phyloP scores from a whole-genome alignment of 2,113 vertebrate genomes.

The Tragelaphus scriptus region DNA sequence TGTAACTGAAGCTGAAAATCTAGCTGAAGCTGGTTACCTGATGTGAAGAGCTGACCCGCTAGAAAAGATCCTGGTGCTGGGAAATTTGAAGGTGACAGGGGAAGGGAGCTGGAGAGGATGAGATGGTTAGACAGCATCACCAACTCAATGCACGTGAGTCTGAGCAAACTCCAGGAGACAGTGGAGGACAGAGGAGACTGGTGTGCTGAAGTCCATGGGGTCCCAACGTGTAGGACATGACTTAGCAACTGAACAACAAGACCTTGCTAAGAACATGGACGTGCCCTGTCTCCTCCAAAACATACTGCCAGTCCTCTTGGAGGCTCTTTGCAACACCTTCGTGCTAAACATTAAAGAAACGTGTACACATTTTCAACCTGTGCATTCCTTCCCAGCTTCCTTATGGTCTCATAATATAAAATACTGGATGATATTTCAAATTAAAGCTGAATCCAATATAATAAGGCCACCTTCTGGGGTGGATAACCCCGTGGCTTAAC shows the following conservation, averaged over 20 bases:
- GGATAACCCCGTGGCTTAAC: background rate
- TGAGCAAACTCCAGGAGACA: background rate
- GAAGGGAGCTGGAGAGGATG: background rate
- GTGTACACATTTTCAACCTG: background rate
- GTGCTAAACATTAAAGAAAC: background rate
- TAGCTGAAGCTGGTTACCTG: background rate
- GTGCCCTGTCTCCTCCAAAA: background rate
- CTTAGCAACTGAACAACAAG: background rate
- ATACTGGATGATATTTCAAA: background rate
- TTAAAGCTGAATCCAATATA: background rate
- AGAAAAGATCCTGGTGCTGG: background rate
- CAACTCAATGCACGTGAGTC: rapidly evolving
- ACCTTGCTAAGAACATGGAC: background rate
- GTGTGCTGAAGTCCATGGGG: background rate
- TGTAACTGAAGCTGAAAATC: background rate
- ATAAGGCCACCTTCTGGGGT: background rate
- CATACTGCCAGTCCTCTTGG: background rate
- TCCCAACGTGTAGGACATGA: background rate
- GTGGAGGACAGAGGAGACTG: background rate
- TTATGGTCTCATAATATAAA: background rate
- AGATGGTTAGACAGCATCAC: background rate
- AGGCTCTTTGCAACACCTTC: background rate
- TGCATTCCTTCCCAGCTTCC: background rate
- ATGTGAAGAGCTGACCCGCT: background rate
- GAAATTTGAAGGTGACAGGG: background rate